Evolutionary conservation across 2,888 invertebrate species (phyloP).

Genomic region (Eilema griseolum): DNA sequence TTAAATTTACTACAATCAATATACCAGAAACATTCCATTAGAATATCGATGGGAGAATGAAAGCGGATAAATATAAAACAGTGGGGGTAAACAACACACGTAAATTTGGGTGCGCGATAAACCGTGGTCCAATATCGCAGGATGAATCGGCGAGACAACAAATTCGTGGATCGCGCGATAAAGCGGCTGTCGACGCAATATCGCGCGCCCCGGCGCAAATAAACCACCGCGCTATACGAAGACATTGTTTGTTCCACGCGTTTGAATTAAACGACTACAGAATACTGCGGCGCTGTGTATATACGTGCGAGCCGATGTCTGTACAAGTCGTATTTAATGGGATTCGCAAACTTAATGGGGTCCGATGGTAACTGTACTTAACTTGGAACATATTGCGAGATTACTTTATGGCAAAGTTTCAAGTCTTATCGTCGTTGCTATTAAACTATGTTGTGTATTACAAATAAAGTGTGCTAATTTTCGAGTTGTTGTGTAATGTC

Average conservation of each 20-base stretch:
- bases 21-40: conserved; percentile 49
- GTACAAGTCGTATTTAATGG: conserved; percentile 7
- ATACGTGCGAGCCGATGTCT: conserved; percentile 2
- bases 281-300: conserved; percentile 9
- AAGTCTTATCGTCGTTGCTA: background rate
- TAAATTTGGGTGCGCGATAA: conserved; percentile 56
- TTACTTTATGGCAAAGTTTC: background rate
- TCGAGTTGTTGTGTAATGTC: background rate
- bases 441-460: background rate
- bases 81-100: conserved; percentile 53
- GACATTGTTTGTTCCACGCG: conserved; percentile 41
- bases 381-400: background rate
- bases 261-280: conserved; percentile 40
- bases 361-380: background rate
- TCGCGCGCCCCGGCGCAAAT: conserved; percentile 45
- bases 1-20: conserved; percentile 43
- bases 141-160: conserved; percentile 62
- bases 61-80: conserved; percentile 46
- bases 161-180: conserved; percentile 62
- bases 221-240: conserved; percentile 38
- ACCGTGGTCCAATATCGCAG: conserved; percentile 60
- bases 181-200: conserved; percentile 48
- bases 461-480: background rate
- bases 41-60: conserved; percentile 45
- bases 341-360: background rate